phyloP scores from a whole-genome alignment of 2,888 invertebrate genomes.

The Spialia ferax region DNA sequence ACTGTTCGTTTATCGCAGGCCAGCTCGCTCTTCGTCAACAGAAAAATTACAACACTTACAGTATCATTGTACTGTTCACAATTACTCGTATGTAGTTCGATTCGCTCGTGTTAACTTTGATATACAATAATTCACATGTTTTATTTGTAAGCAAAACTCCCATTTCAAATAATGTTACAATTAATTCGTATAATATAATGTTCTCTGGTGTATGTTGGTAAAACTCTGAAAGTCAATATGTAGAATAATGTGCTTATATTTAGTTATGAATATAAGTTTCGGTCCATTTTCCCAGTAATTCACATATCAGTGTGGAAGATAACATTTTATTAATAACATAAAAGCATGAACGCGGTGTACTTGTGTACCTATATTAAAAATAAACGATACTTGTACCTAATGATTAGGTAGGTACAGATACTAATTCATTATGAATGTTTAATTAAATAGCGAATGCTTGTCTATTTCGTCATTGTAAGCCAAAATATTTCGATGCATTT shows the following conservation, averaged over 20 bases:
- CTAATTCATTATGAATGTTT: too few relatives aligned
- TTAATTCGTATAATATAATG: too few relatives aligned
- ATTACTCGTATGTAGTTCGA: neutral
- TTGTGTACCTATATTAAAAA: too few relatives aligned
- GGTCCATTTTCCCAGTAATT: neutral
- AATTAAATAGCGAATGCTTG: too few relatives aligned
- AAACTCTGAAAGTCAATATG: neutral
- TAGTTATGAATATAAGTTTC: neutral
- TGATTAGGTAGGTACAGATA: too few relatives aligned
- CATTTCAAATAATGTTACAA: neutral
- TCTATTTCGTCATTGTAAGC: too few relatives aligned
- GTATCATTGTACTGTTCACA: constrained; percentile 12
- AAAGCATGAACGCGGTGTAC: neutral
- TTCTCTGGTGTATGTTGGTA: neutral
- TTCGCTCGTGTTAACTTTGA: neutral
- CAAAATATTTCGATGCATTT: too few relatives aligned
- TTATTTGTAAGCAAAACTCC: neutral
- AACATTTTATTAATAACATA: neutral
- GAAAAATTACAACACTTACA: constrained; percentile 32
- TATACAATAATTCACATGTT: neutral
- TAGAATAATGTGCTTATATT: neutral
- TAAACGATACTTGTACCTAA: too few relatives aligned
- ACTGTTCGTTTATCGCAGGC: constrained; percentile 49
- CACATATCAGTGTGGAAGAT: neutral
- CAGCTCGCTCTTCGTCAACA: constrained; percentile 42